These are phyloP conservation scores for Pterobdella sp. DNA, from an alignment of 2,888 invertebrate genomes.

Conservation along the genomic window DNA sequence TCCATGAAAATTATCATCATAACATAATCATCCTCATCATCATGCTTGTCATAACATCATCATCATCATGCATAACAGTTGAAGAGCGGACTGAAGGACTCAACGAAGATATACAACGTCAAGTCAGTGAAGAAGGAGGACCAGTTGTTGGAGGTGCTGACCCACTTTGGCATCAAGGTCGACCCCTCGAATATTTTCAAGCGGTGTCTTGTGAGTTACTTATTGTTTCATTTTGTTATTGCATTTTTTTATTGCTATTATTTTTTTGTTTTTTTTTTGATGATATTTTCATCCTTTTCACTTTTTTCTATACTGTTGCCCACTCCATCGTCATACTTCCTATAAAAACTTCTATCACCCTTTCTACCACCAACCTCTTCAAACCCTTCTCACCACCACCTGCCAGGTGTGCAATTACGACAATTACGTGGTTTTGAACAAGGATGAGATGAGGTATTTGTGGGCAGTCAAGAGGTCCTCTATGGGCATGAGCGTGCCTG, in stretches of 20 bases:
- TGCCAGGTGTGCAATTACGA: conserved; percentile 22
- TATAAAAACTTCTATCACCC: background rate
- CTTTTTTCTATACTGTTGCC: background rate
- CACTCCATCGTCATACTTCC: background rate
- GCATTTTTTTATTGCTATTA: background rate
- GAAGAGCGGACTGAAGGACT: background rate
- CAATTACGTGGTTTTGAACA: conserved; percentile 20
- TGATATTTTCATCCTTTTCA: background rate
- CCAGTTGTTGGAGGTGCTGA: conserved; percentile 63
- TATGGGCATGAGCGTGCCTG: conserved; percentile 6
- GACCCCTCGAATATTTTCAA: conserved; percentile 63
- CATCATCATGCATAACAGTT: background rate
- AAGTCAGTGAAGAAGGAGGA: conserved; percentile 55
- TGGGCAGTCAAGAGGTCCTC: conserved; percentile 13
- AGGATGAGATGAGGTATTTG: conserved; percentile 22
- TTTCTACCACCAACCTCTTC: no score
- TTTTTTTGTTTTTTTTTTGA: background rate
- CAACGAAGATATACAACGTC: conserved; percentile 54
- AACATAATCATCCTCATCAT: background rate
- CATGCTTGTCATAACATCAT: background rate
- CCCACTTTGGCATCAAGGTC: conserved; percentile 61
- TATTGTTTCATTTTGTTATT: background rate
- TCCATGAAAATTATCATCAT: no score
- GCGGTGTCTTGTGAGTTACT: conserved; percentile 60
- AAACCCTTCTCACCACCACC: no score